Base-by-base conservation (phyloP, 37 sponge, comb jelly and placozoan species). In the Aplysina aerophoba region DNA sequence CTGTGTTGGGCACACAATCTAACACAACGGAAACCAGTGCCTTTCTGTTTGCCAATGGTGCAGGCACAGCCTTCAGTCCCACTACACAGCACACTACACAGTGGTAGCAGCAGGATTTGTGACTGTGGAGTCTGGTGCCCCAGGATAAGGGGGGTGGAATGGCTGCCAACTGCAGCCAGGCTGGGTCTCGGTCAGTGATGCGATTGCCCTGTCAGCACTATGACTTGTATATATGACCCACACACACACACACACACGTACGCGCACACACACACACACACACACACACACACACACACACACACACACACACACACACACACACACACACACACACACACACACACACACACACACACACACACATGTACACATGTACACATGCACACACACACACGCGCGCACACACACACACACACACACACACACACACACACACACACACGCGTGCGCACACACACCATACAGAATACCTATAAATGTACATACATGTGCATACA, bases 311-410 rank as follows among this genome's bases (percentile, higher is more conserved):
- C n/a, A 44, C 50, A 11, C 50, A 3, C 8, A 8, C 4, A 69
- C 71, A 69, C 31, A 69, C 71, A 69, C 33, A 69, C 30, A 69
- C 71, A 11, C 71, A 27, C 4, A 27, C 34, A 69, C 71, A 30
- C 71, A 69, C 71, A 69, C 71, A 69, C 71, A 69, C 71, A 69
- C 71, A 69, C 71, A 69, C 71, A 79, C 59, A 55, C 56, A 25
- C 59, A 57, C 59, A 38, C 80, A 57, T 31, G 12, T 55, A 57
- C 80, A 69, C 71, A 69, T 35, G 30, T 35, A 69, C 71, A 69
- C 71, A 69, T 35, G 30, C 71, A 69, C 71, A 69, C 71, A 69
- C 71, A 69, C 71, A 30, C 71, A 79, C 59, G 39, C 56, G 39
- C 59, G 25, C 55, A 79, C 56, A 58, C 59, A 58, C 59, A 79